phyloP scores from a whole-genome alignment of 2,797 vertebrate genomes.

The Gallinago solitaria region DNA sequence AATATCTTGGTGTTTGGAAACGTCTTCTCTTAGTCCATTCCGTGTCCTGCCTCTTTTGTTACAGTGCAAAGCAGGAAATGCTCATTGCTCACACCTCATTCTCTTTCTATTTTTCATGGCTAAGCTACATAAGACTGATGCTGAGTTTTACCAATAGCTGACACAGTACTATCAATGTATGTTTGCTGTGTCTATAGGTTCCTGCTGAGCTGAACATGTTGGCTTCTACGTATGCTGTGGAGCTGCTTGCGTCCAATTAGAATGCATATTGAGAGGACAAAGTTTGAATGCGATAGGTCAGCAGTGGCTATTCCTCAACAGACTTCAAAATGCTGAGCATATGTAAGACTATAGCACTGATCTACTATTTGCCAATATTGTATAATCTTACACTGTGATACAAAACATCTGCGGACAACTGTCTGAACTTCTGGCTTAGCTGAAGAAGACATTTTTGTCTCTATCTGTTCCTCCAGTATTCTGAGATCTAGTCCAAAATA shows the following conservation, averaged over 20 bases:
- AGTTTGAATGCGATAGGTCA: background rate
- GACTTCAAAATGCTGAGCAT: background rate
- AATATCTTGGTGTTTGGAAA: background rate
- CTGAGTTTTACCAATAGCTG: background rate
- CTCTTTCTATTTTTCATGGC: fast-evolving
- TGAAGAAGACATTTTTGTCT: background rate
- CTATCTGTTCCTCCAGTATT: background rate
- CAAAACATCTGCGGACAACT: background rate
- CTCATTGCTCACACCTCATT: background rate
- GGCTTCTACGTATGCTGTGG: background rate
- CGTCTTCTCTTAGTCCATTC: background rate
- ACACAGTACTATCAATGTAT: background rate
- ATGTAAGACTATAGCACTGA: background rate
- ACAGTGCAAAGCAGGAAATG: background rate
- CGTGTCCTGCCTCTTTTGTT: background rate
- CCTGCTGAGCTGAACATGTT: background rate
- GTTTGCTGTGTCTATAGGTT: background rate
- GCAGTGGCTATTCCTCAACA: background rate
- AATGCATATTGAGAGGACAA: background rate
- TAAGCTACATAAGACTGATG: background rate
- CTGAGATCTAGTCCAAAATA: background rate
- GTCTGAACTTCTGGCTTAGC: background rate
- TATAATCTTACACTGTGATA: background rate
- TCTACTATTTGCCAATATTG: background rate
- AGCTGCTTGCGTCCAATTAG: background rate